These are phyloP conservation scores for Haliclystus octoradiatus DNA, from an alignment of 30 jellyfish, hydroid and myxozoan species.

Conservation along the genomic window DNA sequence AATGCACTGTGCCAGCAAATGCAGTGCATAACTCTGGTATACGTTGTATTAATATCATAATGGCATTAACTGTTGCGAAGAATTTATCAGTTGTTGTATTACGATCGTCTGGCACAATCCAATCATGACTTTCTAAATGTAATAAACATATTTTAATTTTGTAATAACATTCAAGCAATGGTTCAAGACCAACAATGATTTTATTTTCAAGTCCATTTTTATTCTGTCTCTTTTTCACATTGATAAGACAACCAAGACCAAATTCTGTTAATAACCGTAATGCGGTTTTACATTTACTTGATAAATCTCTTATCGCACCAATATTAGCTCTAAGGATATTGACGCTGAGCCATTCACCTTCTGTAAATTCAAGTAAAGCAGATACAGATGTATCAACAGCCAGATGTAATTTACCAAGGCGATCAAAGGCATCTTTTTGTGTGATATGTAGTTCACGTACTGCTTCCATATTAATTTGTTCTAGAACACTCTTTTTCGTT, in stretches of 20 bases:
- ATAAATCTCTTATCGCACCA: constrained; percentile 48
- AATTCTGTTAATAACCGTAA: constrained; percentile 78
- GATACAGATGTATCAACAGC: constrained; percentile 91
- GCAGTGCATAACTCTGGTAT: constrained; percentile 78
- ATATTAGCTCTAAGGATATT: constrained; percentile 21
- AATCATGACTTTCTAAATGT: constrained; percentile 71
- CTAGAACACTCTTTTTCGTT: constrained; percentile 64
- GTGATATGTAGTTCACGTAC: constrained; percentile 70
- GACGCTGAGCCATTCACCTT: constrained; percentile 75
- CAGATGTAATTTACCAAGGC: constrained; percentile 75
- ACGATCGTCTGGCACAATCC: constrained; percentile 71
- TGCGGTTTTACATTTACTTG: constrained; percentile 67
- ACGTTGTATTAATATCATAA: constrained; percentile 74
- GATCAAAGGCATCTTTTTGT: constrained; percentile 54
- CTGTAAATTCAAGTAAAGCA: constrained; percentile 35
- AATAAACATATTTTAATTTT: constrained; percentile 67
- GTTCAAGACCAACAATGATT: constrained; percentile 54
- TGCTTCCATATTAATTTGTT: constrained; percentile 87
- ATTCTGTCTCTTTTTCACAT: constrained; percentile 29
- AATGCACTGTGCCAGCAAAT: constrained; percentile 45
- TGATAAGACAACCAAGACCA: constrained; percentile 85
- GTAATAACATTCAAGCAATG: constrained; percentile 79
- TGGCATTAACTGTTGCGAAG: constrained; percentile 92
- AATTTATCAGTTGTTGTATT: constrained; percentile 52
- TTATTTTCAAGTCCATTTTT: constrained; percentile 30